These are phyloP conservation scores for Platycheirus albimanus DNA, from an alignment of 2,888 invertebrate genomes.

Conservation along the genomic window DNA sequence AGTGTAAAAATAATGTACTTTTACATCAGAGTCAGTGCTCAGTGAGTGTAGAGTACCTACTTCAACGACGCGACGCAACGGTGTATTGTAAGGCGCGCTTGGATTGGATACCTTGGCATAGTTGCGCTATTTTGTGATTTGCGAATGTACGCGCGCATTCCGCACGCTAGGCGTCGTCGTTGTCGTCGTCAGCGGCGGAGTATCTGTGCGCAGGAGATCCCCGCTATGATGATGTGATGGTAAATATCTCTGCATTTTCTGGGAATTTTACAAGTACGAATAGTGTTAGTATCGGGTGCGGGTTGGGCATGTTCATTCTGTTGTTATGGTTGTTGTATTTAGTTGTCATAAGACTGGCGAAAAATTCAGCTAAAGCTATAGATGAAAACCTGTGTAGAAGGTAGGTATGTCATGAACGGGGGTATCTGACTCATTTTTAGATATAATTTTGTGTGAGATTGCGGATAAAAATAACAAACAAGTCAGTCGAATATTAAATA, in stretches of 20 bases:
- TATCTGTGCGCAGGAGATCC: constrained; percentile 33
- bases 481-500: constrained; percentile 64
- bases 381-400: constrained; percentile 34
- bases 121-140: constrained; percentile 58
- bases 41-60: constrained; percentile 17
- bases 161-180: constrained; percentile 1
- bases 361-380: constrained; percentile 24
- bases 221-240: constrained; percentile 25
- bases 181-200: too few relatives aligned
- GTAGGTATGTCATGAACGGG: constrained; percentile 7
- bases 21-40: constrained; percentile 26
- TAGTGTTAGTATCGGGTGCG: neutral
- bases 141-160: constrained; percentile 54
- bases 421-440: constrained; percentile 58
- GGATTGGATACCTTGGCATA: constrained; percentile 65
- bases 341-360: constrained; percentile 11
- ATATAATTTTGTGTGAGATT: constrained; percentile 60
- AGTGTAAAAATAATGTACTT: constrained; percentile 30
- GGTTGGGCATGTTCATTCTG: constrained; percentile 18
- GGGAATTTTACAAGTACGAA: constrained; percentile 29
- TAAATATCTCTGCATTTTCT: constrained; percentile 60
- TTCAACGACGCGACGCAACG: constrained; percentile 18
- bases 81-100: constrained; percentile 35
- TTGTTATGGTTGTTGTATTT: constrained; percentile 30
- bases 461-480: constrained; percentile 63